These are phyloP conservation scores for Panzeria rudis DNA, from an alignment of 2,888 invertebrate species.

Conservation along the genomic window DNA sequence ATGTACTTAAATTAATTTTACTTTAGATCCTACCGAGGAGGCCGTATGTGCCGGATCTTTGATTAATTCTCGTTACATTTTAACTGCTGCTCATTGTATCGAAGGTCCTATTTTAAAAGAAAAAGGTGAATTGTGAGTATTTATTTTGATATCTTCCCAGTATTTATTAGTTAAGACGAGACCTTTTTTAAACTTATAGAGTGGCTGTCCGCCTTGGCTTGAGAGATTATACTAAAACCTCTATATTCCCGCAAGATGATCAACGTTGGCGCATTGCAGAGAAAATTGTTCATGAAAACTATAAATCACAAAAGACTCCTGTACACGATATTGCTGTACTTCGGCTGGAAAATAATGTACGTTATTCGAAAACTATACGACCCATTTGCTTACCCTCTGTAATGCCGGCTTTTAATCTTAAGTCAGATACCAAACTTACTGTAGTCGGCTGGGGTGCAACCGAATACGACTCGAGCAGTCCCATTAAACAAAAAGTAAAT, in stretches of 20 bases:
- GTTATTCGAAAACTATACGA: constrained; percentile 85
- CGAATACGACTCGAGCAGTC: constrained; percentile 82
- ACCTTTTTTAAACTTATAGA: constrained; percentile 73
- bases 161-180: background rate
- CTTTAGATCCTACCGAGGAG: constrained; percentile 46
- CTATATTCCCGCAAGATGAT: constrained; percentile 80
- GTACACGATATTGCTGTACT: constrained; percentile 89
- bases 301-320: constrained; percentile 85
- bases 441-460: constrained; percentile 88
- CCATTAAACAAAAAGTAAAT: constrained; percentile 85
- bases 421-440: constrained; percentile 78
- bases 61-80: constrained; percentile 84
- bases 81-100: constrained; percentile 87
- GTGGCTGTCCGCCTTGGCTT: constrained; percentile 80
- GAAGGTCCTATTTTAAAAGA: constrained; percentile 84
- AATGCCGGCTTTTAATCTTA: constrained; percentile 67
- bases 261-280: constrained; percentile 86
- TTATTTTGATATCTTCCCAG: background rate
- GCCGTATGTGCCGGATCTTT: constrained; percentile 80
- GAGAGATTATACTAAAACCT: constrained; percentile 78
- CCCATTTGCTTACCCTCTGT: constrained; percentile 86
- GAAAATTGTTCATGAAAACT: constrained; percentile 87
- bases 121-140: constrained; percentile 85
- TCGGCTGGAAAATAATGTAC: constrained; percentile 85
- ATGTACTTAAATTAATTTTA: background rate